These are phyloP conservation scores for Campoletis sonorensis DNA, from an alignment of 1,140 invertebrate species.

Conservation along the genomic window DNA sequence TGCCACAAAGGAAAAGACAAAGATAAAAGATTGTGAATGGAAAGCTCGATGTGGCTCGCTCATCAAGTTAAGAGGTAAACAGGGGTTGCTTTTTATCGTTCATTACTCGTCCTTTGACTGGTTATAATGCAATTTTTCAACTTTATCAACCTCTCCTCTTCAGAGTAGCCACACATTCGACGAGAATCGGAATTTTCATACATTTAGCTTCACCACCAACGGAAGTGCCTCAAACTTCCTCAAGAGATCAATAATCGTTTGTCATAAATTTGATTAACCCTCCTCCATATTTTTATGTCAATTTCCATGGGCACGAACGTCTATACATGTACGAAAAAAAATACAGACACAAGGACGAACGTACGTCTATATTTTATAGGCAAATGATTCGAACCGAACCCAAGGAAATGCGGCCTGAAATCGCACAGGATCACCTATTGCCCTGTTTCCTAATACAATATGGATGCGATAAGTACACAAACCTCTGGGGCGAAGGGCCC, in stretches of 20 bases:
- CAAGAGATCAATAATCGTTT: neutral
- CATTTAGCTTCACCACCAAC: neutral
- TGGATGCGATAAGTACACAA: neutral
- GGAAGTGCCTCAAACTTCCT: neutral
- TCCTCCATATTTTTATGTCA: too few relatives aligned
- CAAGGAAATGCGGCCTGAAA: slow-evolving; percentile 71
- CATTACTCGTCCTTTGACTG: slow-evolving; percentile 56
- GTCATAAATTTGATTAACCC: neutral
- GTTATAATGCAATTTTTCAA: slow-evolving; percentile 66
- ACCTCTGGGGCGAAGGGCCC: slow-evolving; percentile 54
- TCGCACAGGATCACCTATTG: slow-evolving; percentile 55
- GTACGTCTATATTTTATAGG: neutral
- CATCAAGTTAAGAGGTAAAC: neutral
- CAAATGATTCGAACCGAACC: slow-evolving; percentile 61
- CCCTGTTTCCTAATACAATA: neutral
- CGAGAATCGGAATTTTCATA: slow-evolving; percentile 27
- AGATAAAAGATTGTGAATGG: neutral
- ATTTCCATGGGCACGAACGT: neutral
- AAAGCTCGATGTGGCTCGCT: neutral
- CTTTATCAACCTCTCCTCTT: slow-evolving; percentile 60
- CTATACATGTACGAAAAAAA: too few relatives aligned
- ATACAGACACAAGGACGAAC: too few relatives aligned
- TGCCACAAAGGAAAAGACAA: slow-evolving; percentile 57
- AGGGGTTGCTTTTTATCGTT: slow-evolving; percentile 38
- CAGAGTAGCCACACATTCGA: slow-evolving; percentile 35